Percentiles rank a stretch among this genome's conserved stretches.
These are phyloP conservation scores for Lota lota DNA, from an alignment of 2,113 vertebrate genomes.

Conservation along the genomic window DNA sequence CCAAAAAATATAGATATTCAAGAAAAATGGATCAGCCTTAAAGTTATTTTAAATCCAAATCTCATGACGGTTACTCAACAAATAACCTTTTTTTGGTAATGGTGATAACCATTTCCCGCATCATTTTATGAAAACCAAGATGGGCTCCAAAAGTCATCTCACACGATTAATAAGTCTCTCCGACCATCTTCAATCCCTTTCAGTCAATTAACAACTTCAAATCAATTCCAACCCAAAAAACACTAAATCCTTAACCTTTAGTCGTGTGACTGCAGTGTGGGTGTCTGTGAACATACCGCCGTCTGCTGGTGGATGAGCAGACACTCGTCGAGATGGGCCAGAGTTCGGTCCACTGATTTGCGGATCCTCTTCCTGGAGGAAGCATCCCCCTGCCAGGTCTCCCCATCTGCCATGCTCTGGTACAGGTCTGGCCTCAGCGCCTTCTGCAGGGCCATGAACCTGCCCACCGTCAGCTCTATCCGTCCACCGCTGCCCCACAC, in stretches of 20 bases:
- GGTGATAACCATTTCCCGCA: no score
- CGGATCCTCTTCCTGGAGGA: constrained; percentile 79
- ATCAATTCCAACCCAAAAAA: background rate
- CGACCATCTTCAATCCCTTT: no score
- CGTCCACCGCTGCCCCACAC: constrained; percentile 91
- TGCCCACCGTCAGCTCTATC: constrained; percentile 83
- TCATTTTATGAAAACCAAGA: no score
- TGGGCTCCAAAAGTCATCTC: no score
- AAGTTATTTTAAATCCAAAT: no score
- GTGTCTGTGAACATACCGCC: constrained; percentile 68
- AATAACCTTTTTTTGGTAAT: no score
- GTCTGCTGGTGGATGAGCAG: constrained; percentile 79
- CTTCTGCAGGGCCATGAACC: constrained; percentile 88
- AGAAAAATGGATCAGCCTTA: no score
- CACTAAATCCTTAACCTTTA: background rate
- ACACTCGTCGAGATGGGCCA: constrained; percentile 87
- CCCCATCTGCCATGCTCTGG: constrained; percentile 92
- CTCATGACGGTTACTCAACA: no score
- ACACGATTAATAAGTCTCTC: no score
- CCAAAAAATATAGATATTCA: no score
- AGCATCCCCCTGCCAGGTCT: constrained; percentile 75
- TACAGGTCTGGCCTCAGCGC: constrained; percentile 88
- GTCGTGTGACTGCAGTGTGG: background rate
- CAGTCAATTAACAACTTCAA: no score
- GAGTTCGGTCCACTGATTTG: constrained; percentile 90